phyloP scores from a whole-genome alignment of 2,113 vertebrate species.

The Pterophyllum scalare region DNA sequence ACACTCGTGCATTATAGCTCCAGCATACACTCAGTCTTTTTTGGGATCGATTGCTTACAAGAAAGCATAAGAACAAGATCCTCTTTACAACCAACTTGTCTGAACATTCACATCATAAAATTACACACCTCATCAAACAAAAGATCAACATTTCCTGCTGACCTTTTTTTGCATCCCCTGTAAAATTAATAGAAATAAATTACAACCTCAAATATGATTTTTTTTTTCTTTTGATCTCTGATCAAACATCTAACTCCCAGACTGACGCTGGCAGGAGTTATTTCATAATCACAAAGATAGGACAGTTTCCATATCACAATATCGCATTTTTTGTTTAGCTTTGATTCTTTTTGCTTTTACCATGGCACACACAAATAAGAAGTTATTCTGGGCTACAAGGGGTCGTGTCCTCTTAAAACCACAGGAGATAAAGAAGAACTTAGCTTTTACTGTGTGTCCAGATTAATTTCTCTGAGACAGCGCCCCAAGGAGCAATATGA shows the following conservation, averaged over 20 bases:
- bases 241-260: slow-evolving; percentile 6
- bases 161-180: neutral
- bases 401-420: slow-evolving; percentile 11
- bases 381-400: neutral
- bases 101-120: neutral
- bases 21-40: neutral
- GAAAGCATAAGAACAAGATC: neutral
- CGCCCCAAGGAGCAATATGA: slow-evolving; percentile 26
- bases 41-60: neutral
- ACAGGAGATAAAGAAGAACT: slow-evolving; percentile 28
- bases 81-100: neutral
- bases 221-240: neutral
- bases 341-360: slow-evolving; percentile 18
- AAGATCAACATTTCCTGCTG: neutral
- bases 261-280: neutral
- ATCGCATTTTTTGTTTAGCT: slow-evolving; percentile 15
- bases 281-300: neutral
- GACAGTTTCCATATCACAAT: neutral
- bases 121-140: neutral
- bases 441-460: slow-evolving; percentile 19
- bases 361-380: neutral
- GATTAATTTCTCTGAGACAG: slow-evolving; percentile 38
- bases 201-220: slow-evolving; percentile 6
- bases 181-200: slow-evolving; percentile 1
- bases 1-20: no score